These are phyloP conservation scores for Erynnis tages DNA, from an alignment of 2,888 invertebrate species.

Conservation along the genomic window DNA sequence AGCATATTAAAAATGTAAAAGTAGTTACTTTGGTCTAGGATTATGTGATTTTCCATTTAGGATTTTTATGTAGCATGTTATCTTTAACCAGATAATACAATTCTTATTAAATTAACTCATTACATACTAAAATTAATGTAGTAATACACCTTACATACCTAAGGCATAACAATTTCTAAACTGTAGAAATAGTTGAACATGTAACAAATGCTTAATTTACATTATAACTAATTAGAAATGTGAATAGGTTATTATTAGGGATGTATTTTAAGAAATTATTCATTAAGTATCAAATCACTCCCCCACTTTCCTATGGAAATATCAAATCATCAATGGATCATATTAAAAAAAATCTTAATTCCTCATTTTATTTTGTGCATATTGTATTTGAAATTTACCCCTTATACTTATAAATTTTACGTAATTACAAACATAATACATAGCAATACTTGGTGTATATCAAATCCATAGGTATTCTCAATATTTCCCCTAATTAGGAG, in stretches of 20 bases:
- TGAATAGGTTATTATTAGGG: slow-evolving; percentile 13
- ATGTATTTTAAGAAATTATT: slow-evolving; percentile 10
- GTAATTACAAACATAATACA: too few relatives aligned
- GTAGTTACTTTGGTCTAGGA: slow-evolving; percentile 8
- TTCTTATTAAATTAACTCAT: too few relatives aligned
- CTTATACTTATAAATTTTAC: too few relatives aligned
- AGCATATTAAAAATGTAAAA: background rate
- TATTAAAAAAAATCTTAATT: background rate
- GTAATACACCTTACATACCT: slow-evolving; percentile 12
- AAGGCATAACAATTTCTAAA: slow-evolving; percentile 34
- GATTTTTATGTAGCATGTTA: slow-evolving; percentile 3
- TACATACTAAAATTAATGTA: slow-evolving; percentile 7
- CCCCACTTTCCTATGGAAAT: background rate
- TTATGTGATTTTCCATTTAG: slow-evolving; percentile 3
- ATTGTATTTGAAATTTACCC: too few relatives aligned
- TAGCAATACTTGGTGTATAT: too few relatives aligned
- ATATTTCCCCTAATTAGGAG: too few relatives aligned
- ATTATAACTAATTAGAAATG: slow-evolving; percentile 24
- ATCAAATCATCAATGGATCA: background rate
- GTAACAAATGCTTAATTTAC: slow-evolving; percentile 30
- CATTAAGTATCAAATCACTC: background rate
- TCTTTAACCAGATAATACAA: too few relatives aligned
- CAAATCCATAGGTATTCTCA: too few relatives aligned
- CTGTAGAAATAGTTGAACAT: slow-evolving; percentile 33
- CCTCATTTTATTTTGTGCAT: too few relatives aligned